These are phyloP conservation scores for Microctonus hyperodae DNA, from an alignment of 2,888 invertebrate species.

Conservation along the genomic window DNA sequence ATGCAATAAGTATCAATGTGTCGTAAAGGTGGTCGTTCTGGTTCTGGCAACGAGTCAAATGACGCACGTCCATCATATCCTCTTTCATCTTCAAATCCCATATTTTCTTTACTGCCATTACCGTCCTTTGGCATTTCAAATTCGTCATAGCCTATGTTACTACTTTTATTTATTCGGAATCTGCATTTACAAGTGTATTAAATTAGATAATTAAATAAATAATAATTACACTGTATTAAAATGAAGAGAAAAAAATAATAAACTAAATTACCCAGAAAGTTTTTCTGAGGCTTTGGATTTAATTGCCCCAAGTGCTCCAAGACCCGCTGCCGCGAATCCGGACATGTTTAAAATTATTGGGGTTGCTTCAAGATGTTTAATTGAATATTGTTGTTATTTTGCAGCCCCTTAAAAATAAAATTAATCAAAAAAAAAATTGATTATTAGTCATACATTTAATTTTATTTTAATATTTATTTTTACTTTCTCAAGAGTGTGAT, in stretches of 20 bases:
- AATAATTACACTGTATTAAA: neutral
- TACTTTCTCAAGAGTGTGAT: too few relatives aligned
- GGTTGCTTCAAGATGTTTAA: constrained; percentile 55
- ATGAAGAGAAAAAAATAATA: neutral
- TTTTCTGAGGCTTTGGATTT: constrained; percentile 57
- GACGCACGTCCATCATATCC: constrained; percentile 54
- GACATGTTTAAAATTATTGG: constrained; percentile 63
- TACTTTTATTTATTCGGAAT: constrained; percentile 33
- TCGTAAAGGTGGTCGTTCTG: constrained; percentile 83
- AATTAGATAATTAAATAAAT: neutral
- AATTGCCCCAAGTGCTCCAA: constrained; percentile 58
- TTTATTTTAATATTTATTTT: neutral
- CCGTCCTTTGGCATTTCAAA: constrained; percentile 62
- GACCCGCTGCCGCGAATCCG: constrained; percentile 61
- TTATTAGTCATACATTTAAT: neutral
- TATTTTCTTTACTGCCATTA: constrained; percentile 60
- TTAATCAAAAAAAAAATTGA: neutral
- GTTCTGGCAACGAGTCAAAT: constrained; percentile 79
- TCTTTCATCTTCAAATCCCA: constrained; percentile 59
- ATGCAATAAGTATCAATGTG: constrained; percentile 87
- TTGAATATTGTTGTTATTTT: constrained; percentile 42
- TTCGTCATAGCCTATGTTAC: constrained; percentile 63
- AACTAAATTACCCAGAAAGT: constrained; percentile 53
- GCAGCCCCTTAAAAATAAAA: constrained; percentile 60
- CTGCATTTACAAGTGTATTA: neutral